Evolutionary conservation across 2,888 invertebrate species (phyloP), one percentile per base, ranked within the genome.

Genomic region (Coenonympha glycerion): DNA sequence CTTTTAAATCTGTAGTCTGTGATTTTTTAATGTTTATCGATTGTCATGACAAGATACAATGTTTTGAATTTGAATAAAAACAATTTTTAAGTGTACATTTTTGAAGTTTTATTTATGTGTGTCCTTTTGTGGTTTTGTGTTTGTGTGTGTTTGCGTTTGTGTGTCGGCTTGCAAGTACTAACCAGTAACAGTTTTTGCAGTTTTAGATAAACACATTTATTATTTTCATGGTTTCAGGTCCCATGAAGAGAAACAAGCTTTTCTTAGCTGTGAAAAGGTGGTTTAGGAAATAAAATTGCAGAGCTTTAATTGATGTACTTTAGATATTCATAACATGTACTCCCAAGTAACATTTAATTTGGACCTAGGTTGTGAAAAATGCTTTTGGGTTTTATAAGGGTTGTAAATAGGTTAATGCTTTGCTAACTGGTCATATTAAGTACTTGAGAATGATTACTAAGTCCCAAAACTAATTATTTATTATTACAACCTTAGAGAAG

Each of bases 201-300:
- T 3, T n/a, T 15, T 5, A 8, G 3, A 33, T 26, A 31, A 2
- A 9, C 8, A 33, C 6, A 30, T 31, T 28, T 18, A 28, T 9
- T 21, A 6, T 50, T n/a, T 52, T 52, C 28, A 46, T 55, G 30
- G 8, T 59, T 62, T 56, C 62, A 62, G 62, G 52, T 60, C 53
- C 31, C 44, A 50, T n/a, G 57, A 58, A 55, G 61, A 57, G n/a
- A 49, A 31, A 16, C 36, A 51, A 40, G 28, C 41, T 24, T 62
- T 61, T 58, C 16, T 61, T 40, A 49, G 52, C 39, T 61, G 50
- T 30, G 50, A 51, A 28, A 56, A 56, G 48, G 28, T 47, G 45
- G 19, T 46, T 21, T 53, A 51, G 47, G 40, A 47, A n/a, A 21
- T 47, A n/a, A 21, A 19, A 40, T 46, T 26, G 16, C 24, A 15